Conservation (phyloP, 2,888 invertebrate species). For the Diarsia rubi region DNA sequence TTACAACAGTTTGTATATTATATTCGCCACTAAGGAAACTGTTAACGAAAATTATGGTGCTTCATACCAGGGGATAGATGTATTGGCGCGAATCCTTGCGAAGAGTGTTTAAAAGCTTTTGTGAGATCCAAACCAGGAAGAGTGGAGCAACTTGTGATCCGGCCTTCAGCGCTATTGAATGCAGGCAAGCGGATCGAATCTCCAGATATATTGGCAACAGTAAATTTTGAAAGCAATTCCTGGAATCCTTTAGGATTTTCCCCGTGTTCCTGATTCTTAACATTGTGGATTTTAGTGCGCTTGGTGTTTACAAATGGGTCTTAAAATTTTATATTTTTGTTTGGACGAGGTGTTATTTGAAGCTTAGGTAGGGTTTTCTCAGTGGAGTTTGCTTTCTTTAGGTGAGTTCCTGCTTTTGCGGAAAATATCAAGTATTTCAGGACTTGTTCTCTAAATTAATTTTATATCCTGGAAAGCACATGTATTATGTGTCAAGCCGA, state of each 20-base stretch:
- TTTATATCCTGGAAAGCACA: too few relatives aligned
- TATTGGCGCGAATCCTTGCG: slow-evolving; percentile 71
- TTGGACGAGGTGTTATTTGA: neutral
- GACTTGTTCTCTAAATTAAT: neutral
- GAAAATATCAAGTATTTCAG: neutral
- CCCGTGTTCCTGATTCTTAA: slow-evolving; percentile 57
- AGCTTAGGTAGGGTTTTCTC: neutral
- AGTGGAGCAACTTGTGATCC: slow-evolving; percentile 69
- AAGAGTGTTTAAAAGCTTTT: slow-evolving; percentile 78
- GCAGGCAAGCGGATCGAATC: slow-evolving; percentile 60
- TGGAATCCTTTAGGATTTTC: slow-evolving; percentile 60
- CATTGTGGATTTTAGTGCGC: slow-evolving; percentile 43
- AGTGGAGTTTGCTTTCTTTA: slow-evolving; percentile 1
- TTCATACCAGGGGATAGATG: slow-evolving; percentile 67
- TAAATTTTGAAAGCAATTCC: slow-evolving; percentile 63
- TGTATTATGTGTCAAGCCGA: too few relatives aligned
- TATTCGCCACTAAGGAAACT: slow-evolving; percentile 75
- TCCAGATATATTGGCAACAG: slow-evolving; percentile 62
- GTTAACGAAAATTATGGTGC: slow-evolving; percentile 78
- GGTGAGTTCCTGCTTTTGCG: neutral
- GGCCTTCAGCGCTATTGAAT: slow-evolving; percentile 66
- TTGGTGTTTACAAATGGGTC: slow-evolving; percentile 47
- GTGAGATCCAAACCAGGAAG: slow-evolving; percentile 69
- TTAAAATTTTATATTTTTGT: slow-evolving; percentile 30
- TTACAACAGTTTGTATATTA: slow-evolving; percentile 73